phyloP scores from a whole-genome alignment of 2,888 invertebrate species.

The Lasioglossum villosulum region DNA sequence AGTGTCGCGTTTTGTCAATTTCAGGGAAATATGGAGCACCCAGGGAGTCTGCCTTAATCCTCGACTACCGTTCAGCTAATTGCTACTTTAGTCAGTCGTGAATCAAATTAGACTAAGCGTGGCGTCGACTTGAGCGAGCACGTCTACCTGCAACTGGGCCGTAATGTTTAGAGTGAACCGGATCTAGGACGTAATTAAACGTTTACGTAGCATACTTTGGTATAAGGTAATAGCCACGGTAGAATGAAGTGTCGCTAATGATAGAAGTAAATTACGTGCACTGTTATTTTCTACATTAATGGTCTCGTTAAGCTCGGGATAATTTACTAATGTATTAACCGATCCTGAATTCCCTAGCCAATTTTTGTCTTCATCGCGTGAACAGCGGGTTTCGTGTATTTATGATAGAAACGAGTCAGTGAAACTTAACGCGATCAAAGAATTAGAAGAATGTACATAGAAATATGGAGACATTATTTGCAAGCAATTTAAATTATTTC shows the following conservation, averaged over 20 bases:
- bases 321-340: too few species aligned
- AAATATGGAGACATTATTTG: too few species aligned
- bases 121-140: background rate
- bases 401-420: too few species aligned
- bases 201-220: background rate
- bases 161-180: background rate
- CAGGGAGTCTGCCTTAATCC: background rate
- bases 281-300: background rate
- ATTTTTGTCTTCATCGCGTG: too few species aligned
- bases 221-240: background rate
- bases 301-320: background rate
- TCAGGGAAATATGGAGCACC: background rate
- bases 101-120: background rate
- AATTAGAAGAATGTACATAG: too few species aligned
- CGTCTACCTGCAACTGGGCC: background rate
- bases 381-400: too few species aligned
- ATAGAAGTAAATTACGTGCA: background rate
- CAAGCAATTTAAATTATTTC: too few species aligned
- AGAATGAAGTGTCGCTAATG: background rate
- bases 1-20: slow-evolving; percentile 8
- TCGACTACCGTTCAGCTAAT: background rate
- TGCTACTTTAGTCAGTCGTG: background rate
- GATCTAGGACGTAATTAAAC: background rate
- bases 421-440: too few species aligned
- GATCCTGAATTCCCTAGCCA: too few species aligned